These are phyloP conservation scores for Drosophila mojavensis DNA, from an alignment of 1,140 invertebrate species.

Conservation along the genomic window DNA sequence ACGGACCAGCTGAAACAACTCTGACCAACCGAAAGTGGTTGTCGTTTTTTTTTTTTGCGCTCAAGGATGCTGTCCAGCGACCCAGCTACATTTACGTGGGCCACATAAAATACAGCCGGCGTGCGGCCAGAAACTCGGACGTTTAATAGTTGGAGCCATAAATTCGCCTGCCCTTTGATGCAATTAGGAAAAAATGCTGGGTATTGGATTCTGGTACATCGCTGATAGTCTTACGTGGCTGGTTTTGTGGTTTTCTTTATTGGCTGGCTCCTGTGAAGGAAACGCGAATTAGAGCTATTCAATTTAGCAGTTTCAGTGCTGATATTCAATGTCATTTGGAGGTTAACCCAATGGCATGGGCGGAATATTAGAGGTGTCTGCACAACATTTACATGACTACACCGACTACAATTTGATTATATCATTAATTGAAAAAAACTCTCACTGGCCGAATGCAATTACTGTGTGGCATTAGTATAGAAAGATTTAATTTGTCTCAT, in stretches of 20 bases:
- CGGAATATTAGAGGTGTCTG: neutral
- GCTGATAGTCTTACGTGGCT: constrained; percentile 51
- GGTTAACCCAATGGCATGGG: neutral
- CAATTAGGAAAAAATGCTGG: constrained; percentile 65
- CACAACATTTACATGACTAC: neutral
- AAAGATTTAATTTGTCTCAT: neutral
- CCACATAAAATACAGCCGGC: constrained; percentile 57
- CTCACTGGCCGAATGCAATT: neutral
- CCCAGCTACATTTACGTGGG: constrained; percentile 8
- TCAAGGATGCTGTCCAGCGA: constrained; percentile 7
- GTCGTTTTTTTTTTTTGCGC: constrained; percentile 6
- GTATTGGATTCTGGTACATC: constrained; percentile 60
- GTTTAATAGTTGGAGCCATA: constrained; percentile 56
- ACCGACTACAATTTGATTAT: neutral
- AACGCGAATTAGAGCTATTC: constrained; percentile 54
- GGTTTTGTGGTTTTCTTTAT: constrained; percentile 50
- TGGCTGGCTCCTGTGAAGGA: constrained; percentile 36
- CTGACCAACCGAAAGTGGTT: constrained; percentile 18
- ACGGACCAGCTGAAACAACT: constrained; percentile 24
- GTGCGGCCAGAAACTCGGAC: constrained; percentile 27
- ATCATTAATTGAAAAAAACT: neutral
- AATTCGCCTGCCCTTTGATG: constrained; percentile 63
- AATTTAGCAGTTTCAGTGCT: constrained; percentile 14
- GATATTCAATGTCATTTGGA: constrained; percentile 8
- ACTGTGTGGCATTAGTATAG: neutral